Evolutionary conservation across 1,140 invertebrate species (phyloP), one percentile per base, ranked within the genome.

Genomic region (Tribolium madens): DNA sequence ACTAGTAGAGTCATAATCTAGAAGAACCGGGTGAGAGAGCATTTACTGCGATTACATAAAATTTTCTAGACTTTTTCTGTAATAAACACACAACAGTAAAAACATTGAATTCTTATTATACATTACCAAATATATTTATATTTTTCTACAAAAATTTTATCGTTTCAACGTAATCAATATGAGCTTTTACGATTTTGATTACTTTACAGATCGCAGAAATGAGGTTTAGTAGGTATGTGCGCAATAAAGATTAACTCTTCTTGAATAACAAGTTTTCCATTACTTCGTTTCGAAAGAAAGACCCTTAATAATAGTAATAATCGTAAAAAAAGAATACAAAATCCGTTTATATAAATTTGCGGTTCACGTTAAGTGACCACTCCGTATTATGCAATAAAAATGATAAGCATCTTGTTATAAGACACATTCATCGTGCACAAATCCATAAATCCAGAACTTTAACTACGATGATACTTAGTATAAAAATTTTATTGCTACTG

Each of bases 361-460:
- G 52, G n/a, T 57, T 57, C n/a, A 17, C 7, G 17, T 26, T 18
- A 57, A 57, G 52, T 57, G 52, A 57, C 18, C 18, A 12, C 15
- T 57, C 10, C 4, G 14, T 21, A 57, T 57, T 57, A 21, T 17
- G 14, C 21, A 10, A 18, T 18, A 57, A 57, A 57, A 18, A 57
- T 17, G 52, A 57, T 57, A 57, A 57, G 15, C 14, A 57, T 57
- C 52, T 57, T 57, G 18, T 26, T 57, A 57, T 7, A 57, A 18
- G 18, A 57, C 17, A 26, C 17, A 21, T 57, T 57, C 18, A 57
- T 57, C 18, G 52, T 57, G 52, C 52, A 57, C 15, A 12, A 57
- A 57, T 57, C 52, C 52, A 57, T 57, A 57, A 57, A 57, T 7
- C 18, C 6, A 6, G 18, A 17, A 57, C 10, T 57, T 57, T 57